Evolutionary conservation across 2,888 invertebrate species (phyloP).

Genomic region (Blomia tropicalis): DNA sequence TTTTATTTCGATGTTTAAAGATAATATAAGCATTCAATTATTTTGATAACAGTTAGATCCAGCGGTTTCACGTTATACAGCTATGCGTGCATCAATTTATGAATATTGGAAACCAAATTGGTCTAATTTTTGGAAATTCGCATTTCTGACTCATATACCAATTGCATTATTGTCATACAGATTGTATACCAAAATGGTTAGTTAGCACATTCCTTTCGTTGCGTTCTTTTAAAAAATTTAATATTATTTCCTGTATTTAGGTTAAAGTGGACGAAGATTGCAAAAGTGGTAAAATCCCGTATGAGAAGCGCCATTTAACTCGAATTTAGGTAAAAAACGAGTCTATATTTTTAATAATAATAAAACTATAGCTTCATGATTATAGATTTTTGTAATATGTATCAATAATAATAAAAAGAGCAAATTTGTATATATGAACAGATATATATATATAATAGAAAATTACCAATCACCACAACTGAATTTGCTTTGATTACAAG

Average conservation of each 20-base stretch:
- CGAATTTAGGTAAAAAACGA: background rate
- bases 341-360: background rate
- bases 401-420: no score
- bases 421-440: no score
- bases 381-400: background rate
- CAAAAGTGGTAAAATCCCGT: background rate
- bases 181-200: background rate
- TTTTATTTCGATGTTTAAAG: background rate
- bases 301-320: background rate
- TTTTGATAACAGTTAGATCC: constrained; percentile 52
- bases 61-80: constrained; percentile 54
- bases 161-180: background rate
- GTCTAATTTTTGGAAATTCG: constrained; percentile 37
- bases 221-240: background rate
- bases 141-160: background rate
- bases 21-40: background rate
- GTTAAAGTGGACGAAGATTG: background rate
- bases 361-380: background rate
- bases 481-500: no score
- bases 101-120: constrained; percentile 52
- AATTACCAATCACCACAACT: no score
- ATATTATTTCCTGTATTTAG: no score
- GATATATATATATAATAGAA: no score
- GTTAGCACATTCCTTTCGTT: background rate
- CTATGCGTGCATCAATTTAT: constrained; percentile 50